A percentile compares a stretch with the other conserved stretches of the same genome.
Evolutionary conservation across 2,888 invertebrate genomes (phyloP).

Genomic region (Macrosoma leucophasiata): DNA sequence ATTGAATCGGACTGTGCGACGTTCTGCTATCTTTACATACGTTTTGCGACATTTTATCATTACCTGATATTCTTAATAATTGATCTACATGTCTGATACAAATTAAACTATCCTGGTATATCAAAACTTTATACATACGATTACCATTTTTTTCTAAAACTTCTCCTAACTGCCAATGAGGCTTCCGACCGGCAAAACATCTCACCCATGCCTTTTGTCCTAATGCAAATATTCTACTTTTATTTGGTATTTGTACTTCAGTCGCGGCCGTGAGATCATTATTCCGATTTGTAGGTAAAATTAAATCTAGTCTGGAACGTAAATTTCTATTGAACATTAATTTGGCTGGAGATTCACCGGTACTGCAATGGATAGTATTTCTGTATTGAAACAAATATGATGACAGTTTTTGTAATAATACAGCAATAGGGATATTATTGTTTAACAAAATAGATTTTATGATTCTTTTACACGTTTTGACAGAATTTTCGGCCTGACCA

Average conservation of each 20-base stretch:
- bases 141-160: neutral
- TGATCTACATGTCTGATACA: constrained; percentile 1
- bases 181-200: neutral
- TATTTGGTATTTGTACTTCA: neutral
- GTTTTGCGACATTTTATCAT: too few species aligned
- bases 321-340: constrained; percentile 1
- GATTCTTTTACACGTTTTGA: constrained; percentile 14
- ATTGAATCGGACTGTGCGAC: too few species aligned
- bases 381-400: constrained; percentile 5
- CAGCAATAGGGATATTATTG: neutral
- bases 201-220: constrained; percentile 1
- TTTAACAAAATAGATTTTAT: constrained; percentile 13
- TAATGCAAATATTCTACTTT: neutral
- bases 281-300: too few species aligned
- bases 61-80: constrained; percentile 2
- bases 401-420: neutral
- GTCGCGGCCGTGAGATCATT: neutral
- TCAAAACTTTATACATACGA: constrained; percentile 2
- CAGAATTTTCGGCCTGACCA: constrained; percentile 17
- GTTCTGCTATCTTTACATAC: too few species aligned
- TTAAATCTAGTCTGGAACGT: neutral
- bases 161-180: neutral
- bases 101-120: neutral
- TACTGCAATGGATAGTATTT: constrained; percentile 1
- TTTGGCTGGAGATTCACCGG: constrained; percentile 1